Evolutionary conservation across 1,140 invertebrate genomes (phyloP), one percentile per base, ranked within the genome.

Genomic region (Temnothorax longispinosus): DNA sequence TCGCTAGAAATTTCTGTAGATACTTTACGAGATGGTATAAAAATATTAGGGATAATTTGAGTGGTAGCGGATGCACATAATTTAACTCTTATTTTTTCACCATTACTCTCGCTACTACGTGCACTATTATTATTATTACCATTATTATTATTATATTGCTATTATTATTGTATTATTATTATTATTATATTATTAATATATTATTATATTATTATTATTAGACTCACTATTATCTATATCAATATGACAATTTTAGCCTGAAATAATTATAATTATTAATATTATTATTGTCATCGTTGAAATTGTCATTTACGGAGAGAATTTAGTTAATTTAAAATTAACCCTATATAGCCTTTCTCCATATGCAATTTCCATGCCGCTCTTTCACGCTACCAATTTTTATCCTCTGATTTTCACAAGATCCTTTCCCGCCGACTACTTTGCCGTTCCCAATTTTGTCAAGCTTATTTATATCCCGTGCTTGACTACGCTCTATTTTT

Each of bases 91-190:
- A 77, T 67, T 64, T 71, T 38, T 76, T 52, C 85, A 76, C 72
- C 75, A 89, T 92, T 85, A 92, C 72, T 88, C 56, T 76, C 84
- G 87, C 78, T 91, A 91, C 85, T 88, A 80, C 74, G 82, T 90
- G 89, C 89, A 91, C 89, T 88, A 86, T 80, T 50, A 88, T 88
- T 85, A 90, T 90, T 90, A 41, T 85, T 88, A 88, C 85, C 87
- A 90, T 87, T 75, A 78, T 80, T 86, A 88, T 91, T 85, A 88
- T 81, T 82, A 56, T 90, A 88, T 89, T 89, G 71, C 77, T 87
- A 87, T 38, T 44, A 87, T 77, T 82, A 64, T 87, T 76, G 65
- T 67, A 86, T 82, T 84, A 85, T 65, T 69, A 86, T 65, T 69
- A 86, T 82, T 84, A 85, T 65, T 82, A 67, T 77, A 89, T 85